Evolutionary conservation across 1,140 invertebrate genomes (phyloP), one percentile per base, ranked within the genome.

Genomic region (Cotesia vestalis): DNA sequence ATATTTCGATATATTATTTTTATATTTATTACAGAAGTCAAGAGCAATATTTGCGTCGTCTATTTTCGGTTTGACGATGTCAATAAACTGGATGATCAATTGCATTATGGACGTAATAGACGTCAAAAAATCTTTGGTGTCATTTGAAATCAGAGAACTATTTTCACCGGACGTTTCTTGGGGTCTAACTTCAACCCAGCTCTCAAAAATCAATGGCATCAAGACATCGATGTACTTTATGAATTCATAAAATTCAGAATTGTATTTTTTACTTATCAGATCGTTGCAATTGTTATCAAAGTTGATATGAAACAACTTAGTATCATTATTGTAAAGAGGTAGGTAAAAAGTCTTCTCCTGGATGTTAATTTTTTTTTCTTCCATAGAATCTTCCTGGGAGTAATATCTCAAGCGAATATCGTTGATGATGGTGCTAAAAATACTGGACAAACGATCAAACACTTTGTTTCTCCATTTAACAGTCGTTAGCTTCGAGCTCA

Each of bases 391-490:
- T 17, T n/a, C 34, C 3, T 35, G n/a, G 73, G 59, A 11, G 27
- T 74, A 73, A 60, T 75, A n/a, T 77, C 73, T 64, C 52, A 61
- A 9, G 74, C 70, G 64, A 52, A 72, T 73, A 38, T 82, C 75
- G 60, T 70, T 77, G 35, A 87, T 79, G 38, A 90, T 80, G 0
- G 87, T 86, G 40, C 76, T 78, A 3, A 94, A 84, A 72, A 93
- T 90, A 53, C 88, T 87, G 75, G 90, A 87, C 5, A 94, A 79
- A 53, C 91, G 88, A 69, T 88, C 86, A 55, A 94, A 84, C 35
- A 94, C 92, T 84, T 93, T 92, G n/a, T 90, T 90, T 69, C 91
- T 89, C 92, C 92, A 94, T 78, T 92, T 92, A 1, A 91, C 88
- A 76, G 88, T 92, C 3, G 92, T 93, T 40, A 89, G 89, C 85